Base-by-base conservation (phyloP, 1,140 invertebrate genomes). In the Pogonognathellus flavescens region DNA sequence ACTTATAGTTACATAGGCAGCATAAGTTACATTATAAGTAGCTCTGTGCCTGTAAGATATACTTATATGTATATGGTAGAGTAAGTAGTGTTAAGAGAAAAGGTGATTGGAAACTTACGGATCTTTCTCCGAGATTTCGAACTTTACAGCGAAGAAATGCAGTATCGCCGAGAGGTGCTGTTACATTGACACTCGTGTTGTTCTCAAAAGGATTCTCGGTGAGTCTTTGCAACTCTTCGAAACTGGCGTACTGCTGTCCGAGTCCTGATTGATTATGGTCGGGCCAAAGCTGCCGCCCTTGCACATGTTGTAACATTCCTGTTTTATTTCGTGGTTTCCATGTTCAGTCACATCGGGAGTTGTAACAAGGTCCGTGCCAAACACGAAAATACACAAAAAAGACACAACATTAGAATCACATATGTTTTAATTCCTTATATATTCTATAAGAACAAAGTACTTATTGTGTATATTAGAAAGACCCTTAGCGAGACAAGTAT, bases 171-270 rank as follows among this genome's bases (percentile, higher is more conserved):
- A 92, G 89, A 55, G 92, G 91, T 1, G 91, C 92, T 0, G 91
- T 92, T 57, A 92, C 89, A 86, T 91, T 92, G 72, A 89, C 89
- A 50, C 89, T 89, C 11, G 90, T 91, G 50, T 90, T 91, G 88
- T 92, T 91, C 84, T 89, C 89, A 84, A 89, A 90, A 6, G 85
- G 86, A 82, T 88, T 87, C 80, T 89, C 89, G 16, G 88, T 88
- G 57, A 89, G 88, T 59, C 87, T 76, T 80, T 89, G 89, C 7
- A 89, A 81, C 70, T 89, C 89, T 53, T 93, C 93, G 88, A 93
- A 91, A 89, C 93, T 93, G 86, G 92, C 93, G 90, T 93, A 93
- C 93, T 93, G 93, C 84, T 93, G 90, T 59, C 92, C 92, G 80
- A 92, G 91, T 92, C 92, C 84, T 66, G 80, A 83, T 85, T 81